A percentile compares a stretch with the other conserved stretches of the same genome.
phyloP scores from a whole-genome alignment of 2,113 vertebrate species.

The cattle (Bos taurus) region ARS-UCD2.0 NC_037356.1:13341001-13341500 shows the following conservation, averaged over 20 bases:
- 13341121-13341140: slow-evolving; percentile 10
- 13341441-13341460: not conserved
- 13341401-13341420: not conserved
- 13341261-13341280: slow-evolving; percentile 21
- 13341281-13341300: slow-evolving; percentile 40
- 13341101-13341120: slow-evolving; percentile 38
- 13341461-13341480: not conserved
- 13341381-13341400: not conserved
- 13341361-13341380: not conserved
- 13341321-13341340: not conserved
- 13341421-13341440: not conserved
- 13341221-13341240: slow-evolving; percentile 20
- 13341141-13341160: slow-evolving; percentile 17
- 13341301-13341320: not conserved
- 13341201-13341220: slow-evolving; percentile 48
- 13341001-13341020: slow-evolving; percentile 17
- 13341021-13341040: not conserved
- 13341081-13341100: slow-evolving; percentile 26
- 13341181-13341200: slow-evolving; percentile 56
- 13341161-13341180: slow-evolving; percentile 44
- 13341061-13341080: slow-evolving; percentile 7
- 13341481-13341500: not conserved
- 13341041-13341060: slow-evolving; percentile 42
- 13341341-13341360: slow-evolving; percentile 14
- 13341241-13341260: slow-evolving; percentile 60